Conservation (phyloP, 2,113 vertebrate species). For the Cinclus mexicanus region DNA sequence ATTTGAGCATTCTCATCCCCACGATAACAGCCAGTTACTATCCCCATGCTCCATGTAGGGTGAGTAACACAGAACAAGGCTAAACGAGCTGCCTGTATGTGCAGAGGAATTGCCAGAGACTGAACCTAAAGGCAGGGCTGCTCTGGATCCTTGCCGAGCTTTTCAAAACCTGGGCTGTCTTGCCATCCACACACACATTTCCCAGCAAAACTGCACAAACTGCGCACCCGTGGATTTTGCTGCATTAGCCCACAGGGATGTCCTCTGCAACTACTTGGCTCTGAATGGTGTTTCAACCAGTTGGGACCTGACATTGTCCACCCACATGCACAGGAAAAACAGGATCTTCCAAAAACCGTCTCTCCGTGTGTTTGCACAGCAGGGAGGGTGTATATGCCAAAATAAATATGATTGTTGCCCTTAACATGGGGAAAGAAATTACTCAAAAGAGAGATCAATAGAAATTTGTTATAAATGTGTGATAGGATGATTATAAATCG, state of each 20-base stretch:
- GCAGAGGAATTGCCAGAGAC: background rate
- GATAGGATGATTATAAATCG: slow-evolving; percentile 26
- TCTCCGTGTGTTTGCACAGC: slow-evolving; percentile 23
- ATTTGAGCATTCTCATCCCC: background rate
- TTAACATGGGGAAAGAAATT: slow-evolving; percentile 26
- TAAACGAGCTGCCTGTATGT: background rate
- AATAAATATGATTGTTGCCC: slow-evolving; percentile 22
- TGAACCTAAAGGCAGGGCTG: background rate
- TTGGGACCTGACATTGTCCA: background rate
- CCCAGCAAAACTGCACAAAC: background rate
- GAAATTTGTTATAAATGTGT: slow-evolving; percentile 34
- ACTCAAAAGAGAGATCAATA: slow-evolving; percentile 39
- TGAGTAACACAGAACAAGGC: background rate
- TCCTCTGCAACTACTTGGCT: background rate
- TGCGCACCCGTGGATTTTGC: background rate
- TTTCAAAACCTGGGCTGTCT: background rate
- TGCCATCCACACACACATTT: background rate
- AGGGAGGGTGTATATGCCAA: background rate
- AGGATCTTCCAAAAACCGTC: background rate
- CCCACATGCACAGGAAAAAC: background rate
- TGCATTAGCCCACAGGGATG: background rate
- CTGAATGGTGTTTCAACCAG: background rate
- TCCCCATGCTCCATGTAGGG: rapidly evolving
- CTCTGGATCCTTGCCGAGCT: background rate
- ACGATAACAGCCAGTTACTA: rapidly evolving